These are phyloP conservation scores for Sandelia bainsii DNA, from an alignment of 2,797 vertebrate genomes.

Conservation along the genomic window DNA sequence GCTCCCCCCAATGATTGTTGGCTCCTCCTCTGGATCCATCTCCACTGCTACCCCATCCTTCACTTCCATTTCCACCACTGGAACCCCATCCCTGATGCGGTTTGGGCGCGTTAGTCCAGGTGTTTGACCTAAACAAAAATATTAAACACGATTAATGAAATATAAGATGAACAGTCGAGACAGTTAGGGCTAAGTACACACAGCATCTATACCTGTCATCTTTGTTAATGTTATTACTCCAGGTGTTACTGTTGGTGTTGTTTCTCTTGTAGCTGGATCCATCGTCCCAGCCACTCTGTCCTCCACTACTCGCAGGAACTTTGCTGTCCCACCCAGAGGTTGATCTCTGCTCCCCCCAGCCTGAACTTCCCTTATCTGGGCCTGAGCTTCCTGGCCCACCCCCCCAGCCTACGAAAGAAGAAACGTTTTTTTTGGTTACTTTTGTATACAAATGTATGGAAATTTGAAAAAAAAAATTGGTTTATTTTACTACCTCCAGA, in stretches of 20 bases:
- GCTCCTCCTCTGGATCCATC: constrained; percentile 82
- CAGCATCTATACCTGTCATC: constrained; percentile 85
- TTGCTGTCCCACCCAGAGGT: constrained; percentile 92
- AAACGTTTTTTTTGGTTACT: not conserved
- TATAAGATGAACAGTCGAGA: not conserved
- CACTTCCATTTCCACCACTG: constrained; percentile 73
- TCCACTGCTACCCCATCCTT: constrained; percentile 88
- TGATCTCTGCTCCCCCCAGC: constrained; percentile 92
- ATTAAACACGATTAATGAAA: not conserved
- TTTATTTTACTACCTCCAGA: constrained; percentile 81
- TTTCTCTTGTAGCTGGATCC: constrained; percentile 86
- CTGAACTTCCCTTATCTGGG: constrained; percentile 87
- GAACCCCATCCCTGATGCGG: constrained; percentile 87
- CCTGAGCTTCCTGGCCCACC: constrained; percentile 86
- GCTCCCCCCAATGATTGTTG: constrained; percentile 92
- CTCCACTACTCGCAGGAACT: constrained; percentile 80
- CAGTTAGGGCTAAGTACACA: not conserved
- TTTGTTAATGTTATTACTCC: constrained; percentile 90
- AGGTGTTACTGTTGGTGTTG: constrained; percentile 77
- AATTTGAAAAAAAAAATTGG: not conserved
- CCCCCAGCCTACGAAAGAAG: constrained; percentile 80
- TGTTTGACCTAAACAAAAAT: constrained; percentile 76
- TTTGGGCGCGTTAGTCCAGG: constrained; percentile 90
- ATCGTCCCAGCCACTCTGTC: constrained; percentile 91
- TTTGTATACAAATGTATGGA: not conserved